phyloP scores from a whole-genome alignment of 2,797 vertebrate genomes.

The Odontamblyopus rebecca region DNA sequence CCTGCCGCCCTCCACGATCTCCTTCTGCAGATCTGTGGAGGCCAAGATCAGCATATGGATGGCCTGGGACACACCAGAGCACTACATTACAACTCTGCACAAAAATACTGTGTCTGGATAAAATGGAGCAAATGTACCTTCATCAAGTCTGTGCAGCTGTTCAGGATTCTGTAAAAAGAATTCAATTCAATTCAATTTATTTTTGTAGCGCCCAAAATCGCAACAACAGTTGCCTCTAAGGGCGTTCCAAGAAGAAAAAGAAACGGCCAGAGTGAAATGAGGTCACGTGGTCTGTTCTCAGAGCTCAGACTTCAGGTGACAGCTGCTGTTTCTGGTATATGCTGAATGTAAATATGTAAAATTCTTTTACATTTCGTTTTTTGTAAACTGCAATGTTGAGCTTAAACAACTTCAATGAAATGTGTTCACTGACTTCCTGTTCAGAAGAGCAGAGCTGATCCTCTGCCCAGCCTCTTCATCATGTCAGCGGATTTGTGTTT shows the following conservation, averaged over 20 bases:
- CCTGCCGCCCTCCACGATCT: constrained; percentile 92
- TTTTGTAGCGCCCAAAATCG: too few relatives aligned
- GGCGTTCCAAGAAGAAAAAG: too few relatives aligned
- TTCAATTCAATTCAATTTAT: too few relatives aligned
- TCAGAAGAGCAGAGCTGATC: too few relatives aligned
- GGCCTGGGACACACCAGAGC: constrained; percentile 74
- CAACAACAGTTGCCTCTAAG: too few relatives aligned
- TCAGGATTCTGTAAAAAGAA: constrained; percentile 83
- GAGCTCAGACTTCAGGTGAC: neutral
- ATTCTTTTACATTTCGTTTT: neutral
- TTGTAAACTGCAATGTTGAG: neutral
- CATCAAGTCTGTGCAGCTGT: constrained; percentile 95
- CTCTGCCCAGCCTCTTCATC: too few relatives aligned
- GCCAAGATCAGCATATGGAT: constrained; percentile 88
- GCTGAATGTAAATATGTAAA: too few relatives aligned
- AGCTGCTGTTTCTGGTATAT: neutral
- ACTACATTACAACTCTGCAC: neutral
- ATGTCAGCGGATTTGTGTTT: too few relatives aligned
- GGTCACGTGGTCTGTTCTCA: neutral
- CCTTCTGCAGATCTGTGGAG: constrained; percentile 93
- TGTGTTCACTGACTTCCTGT: too few relatives aligned
- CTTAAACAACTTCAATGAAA: too few relatives aligned
- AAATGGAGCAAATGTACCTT: constrained; percentile 78
- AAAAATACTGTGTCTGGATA: neutral
- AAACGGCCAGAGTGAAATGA: neutral